phyloP scores from a whole-genome alignment of 1,140 invertebrate genomes.

The Ips nitidus region DNA sequence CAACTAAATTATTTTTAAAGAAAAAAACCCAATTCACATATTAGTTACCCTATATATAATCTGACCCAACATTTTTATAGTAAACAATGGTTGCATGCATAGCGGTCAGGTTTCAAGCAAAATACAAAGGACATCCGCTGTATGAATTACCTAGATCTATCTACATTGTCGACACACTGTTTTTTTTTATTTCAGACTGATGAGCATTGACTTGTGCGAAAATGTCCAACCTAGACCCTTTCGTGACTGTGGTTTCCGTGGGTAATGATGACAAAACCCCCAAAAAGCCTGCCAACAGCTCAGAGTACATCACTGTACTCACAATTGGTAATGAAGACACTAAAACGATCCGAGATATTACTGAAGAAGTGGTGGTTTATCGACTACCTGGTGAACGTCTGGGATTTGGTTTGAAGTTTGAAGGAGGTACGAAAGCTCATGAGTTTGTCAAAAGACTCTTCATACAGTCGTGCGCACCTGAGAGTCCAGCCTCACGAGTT shows the following conservation, averaged over 20 bases:
- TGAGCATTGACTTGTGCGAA: slow-evolving; percentile 6
- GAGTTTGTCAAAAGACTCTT: slow-evolving; percentile 73
- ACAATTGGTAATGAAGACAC: slow-evolving; percentile 48
- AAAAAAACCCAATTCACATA: too few relatives aligned
- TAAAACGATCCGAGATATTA: slow-evolving; percentile 48
- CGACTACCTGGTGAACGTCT: slow-evolving; percentile 84
- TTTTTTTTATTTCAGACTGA: slow-evolving; percentile 16
- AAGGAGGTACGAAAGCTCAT: slow-evolving; percentile 77
- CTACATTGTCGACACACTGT: not conserved
- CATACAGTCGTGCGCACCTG: slow-evolving; percentile 85
- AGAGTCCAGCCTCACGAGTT: slow-evolving; percentile 82
- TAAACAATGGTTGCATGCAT: too few relatives aligned
- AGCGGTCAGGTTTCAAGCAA: too few relatives aligned
- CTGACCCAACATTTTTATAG: too few relatives aligned
- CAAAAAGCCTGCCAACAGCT: slow-evolving; percentile 37
- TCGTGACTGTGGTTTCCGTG: slow-evolving; percentile 71
- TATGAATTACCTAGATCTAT: not conserved
- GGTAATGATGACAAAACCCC: slow-evolving; percentile 52
- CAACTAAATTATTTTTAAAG: too few relatives aligned
- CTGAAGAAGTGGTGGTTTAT: slow-evolving; percentile 76
- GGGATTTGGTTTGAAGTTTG: slow-evolving; percentile 89
- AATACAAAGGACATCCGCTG: too few relatives aligned
- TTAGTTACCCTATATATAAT: too few relatives aligned
- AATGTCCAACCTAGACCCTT: slow-evolving; percentile 54
- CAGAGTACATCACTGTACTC: slow-evolving; percentile 50